Conservation (phyloP, 2,888 invertebrate species). For the Eupithecia dodoneata region DNA sequence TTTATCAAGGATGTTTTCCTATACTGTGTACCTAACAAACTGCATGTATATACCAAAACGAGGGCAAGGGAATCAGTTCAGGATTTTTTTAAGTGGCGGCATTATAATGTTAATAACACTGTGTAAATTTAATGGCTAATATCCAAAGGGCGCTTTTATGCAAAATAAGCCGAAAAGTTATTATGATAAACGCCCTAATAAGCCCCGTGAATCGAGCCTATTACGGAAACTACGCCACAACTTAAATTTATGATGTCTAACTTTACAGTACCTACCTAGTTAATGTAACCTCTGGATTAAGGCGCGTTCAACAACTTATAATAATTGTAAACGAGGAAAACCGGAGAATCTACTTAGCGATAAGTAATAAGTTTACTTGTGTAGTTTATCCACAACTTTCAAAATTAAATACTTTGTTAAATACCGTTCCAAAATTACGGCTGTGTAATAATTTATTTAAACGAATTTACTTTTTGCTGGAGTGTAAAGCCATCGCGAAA, state of each 20-base stretch:
- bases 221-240: slow-evolving; percentile 40
- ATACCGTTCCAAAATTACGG: not conserved
- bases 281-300: slow-evolving; percentile 37
- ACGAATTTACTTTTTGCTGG: not conserved
- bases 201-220: slow-evolving; percentile 39
- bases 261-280: slow-evolving; percentile 37
- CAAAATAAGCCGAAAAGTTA: slow-evolving; percentile 38
- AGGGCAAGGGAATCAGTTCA: slow-evolving; percentile 15
- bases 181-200: slow-evolving; percentile 38
- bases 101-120: slow-evolving; percentile 23
- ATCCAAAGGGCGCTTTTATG: slow-evolving; percentile 30
- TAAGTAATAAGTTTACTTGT: slow-evolving; percentile 1
- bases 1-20: not conserved
- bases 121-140: slow-evolving; percentile 24
- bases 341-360: not conserved
- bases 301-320: slow-evolving; percentile 7
- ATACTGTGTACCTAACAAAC: not conserved
- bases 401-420: not conserved
- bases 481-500: not conserved
- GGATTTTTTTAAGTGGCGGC: slow-evolving; percentile 7
- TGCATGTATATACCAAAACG: slow-evolving; percentile 4
- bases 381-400: not conserved
- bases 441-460: not conserved
- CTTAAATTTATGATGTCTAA: slow-evolving; percentile 44
- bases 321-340: slow-evolving; percentile 7